Percentiles rank a stretch among this genome's conserved stretches.
Evolutionary conservation across 1,140 invertebrate species (phyloP).

Genomic region (Rhagoletis pomonella): DNA sequence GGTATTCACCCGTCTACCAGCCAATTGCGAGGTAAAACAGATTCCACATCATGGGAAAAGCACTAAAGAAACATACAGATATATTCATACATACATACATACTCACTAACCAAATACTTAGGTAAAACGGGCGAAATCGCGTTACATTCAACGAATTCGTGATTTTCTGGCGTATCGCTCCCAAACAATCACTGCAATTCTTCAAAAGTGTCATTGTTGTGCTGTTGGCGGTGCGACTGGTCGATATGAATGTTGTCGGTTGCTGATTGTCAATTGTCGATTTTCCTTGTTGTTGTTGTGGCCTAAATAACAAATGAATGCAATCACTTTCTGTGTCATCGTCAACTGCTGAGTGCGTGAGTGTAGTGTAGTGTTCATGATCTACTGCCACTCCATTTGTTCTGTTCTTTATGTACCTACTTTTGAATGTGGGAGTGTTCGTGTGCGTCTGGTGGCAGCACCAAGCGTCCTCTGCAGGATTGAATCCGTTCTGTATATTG

Average conservation of each 20-base stretch:
- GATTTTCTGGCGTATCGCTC: not conserved
- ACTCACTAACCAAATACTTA: too few relatives aligned
- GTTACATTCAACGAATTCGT: slow-evolving; percentile 8
- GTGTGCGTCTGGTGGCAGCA: too few relatives aligned
- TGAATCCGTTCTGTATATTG: not conserved
- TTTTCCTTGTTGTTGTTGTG: not conserved
- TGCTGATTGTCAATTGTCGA: not conserved
- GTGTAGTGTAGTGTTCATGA: not conserved
- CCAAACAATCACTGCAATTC: not conserved
- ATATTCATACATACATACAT: too few relatives aligned
- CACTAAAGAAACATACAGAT: too few relatives aligned
- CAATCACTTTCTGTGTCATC: not conserved
- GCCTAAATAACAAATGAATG: slow-evolving; percentile 1
- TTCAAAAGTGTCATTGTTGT: slow-evolving; percentile 4
- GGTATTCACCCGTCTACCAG: not conserved
- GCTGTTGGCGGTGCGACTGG: not conserved
- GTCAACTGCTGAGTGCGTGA: not conserved
- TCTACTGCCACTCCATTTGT: slow-evolving; percentile 14
- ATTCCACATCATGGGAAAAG: not conserved
- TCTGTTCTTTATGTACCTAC: not conserved
- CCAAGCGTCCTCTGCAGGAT: not conserved
- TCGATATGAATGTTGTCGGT: not conserved
- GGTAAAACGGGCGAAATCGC: not conserved
- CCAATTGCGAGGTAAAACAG: not conserved
- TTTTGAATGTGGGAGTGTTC: not conserved